These are phyloP conservation scores for Atta cephalotes DNA, from an alignment of 1,140 invertebrate species.

Conservation along the genomic window DNA sequence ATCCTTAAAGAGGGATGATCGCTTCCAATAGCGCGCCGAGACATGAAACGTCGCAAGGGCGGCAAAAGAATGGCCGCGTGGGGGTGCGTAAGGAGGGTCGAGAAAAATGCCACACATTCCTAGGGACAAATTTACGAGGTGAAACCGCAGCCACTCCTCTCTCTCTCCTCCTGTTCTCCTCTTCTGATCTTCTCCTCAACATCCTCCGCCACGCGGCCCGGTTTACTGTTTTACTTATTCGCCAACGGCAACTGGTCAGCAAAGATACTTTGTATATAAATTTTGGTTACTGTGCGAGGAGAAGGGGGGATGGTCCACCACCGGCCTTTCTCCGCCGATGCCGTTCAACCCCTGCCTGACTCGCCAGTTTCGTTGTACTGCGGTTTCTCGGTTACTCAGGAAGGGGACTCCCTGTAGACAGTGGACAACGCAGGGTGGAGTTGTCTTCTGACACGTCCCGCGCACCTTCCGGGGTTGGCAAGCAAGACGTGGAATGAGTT, in stretches of 20 bases:
- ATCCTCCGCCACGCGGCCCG: slow-evolving; percentile 65
- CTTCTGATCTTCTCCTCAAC: slow-evolving; percentile 4
- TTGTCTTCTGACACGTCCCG: slow-evolving; percentile 60
- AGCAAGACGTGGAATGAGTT: slow-evolving; percentile 67
- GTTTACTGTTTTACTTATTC: slow-evolving; percentile 84
- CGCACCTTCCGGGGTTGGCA: slow-evolving; percentile 40
- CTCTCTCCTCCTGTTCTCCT: background rate
- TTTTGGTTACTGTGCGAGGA: slow-evolving; percentile 77
- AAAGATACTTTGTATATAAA: slow-evolving; percentile 85
- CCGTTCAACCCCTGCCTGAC: slow-evolving; percentile 37
- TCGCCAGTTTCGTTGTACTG: slow-evolving; percentile 62
- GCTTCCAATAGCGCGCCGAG: slow-evolving; percentile 10
- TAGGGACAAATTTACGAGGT: slow-evolving; percentile 80
- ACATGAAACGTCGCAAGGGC: slow-evolving; percentile 21
- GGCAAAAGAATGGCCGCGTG: slow-evolving; percentile 11
- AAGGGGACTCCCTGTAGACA: slow-evolving; percentile 37
- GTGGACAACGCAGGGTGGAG: slow-evolving; percentile 54
- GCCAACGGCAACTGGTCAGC: slow-evolving; percentile 75
- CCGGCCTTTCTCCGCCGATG: slow-evolving; percentile 31
- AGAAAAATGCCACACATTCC: slow-evolving; percentile 71
- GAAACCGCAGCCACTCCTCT: slow-evolving; percentile 77
- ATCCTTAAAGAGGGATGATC: slow-evolving; percentile 58
- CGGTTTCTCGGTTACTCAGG: slow-evolving; percentile 63
- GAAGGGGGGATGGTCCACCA: slow-evolving; percentile 2
- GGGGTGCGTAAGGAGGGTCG: slow-evolving; percentile 36